A percentile compares a stretch with the other conserved stretches of the same genome.
These are phyloP conservation scores for Branchellion lobata DNA, from an alignment of 2,888 invertebrate species.

Conservation along the genomic window DNA sequence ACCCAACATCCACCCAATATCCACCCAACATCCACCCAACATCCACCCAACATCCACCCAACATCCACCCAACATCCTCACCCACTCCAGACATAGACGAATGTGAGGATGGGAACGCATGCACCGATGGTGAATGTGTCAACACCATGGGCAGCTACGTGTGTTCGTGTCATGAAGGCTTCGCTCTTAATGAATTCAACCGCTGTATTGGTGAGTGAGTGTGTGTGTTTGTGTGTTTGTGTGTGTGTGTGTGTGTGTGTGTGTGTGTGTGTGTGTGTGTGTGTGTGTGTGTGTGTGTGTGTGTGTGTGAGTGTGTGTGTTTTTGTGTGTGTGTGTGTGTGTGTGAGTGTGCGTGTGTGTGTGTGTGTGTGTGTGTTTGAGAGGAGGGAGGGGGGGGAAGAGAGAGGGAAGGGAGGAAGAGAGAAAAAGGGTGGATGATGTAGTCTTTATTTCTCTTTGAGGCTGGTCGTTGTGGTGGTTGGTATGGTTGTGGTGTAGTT, in stretches of 20 bases:
- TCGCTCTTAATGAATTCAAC: slow-evolving; percentile 70
- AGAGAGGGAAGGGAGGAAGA: too few relatives aligned
- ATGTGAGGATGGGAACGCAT: slow-evolving; percentile 71
- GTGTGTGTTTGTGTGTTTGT: too few relatives aligned
- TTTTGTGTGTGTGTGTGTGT: slow-evolving; percentile 62
- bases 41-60: slow-evolving; percentile 49
- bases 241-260: too few relatives aligned
- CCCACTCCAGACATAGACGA: slow-evolving; percentile 77
- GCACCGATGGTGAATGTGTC: slow-evolving; percentile 76
- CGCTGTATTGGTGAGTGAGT: slow-evolving; percentile 69
- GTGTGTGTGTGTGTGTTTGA: too few relatives aligned
- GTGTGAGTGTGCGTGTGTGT: too few relatives aligned
- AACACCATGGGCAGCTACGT: slow-evolving; percentile 78
- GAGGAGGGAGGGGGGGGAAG: too few relatives aligned
- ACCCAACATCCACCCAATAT: neutral
- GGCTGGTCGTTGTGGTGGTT: too few relatives aligned
- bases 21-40: neutral
- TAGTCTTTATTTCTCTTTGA: too few relatives aligned
- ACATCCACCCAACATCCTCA: neutral
- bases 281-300: too few relatives aligned
- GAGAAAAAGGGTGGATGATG: too few relatives aligned
- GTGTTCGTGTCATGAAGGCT: slow-evolving; percentile 77
- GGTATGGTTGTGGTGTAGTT: too few relatives aligned
- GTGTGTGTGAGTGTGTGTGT: slow-evolving; percentile 65
- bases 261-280: too few relatives aligned